Evolutionary conservation across 2,797 vertebrate species (phyloP).

Genomic region (Amniataba percoides): DNA sequence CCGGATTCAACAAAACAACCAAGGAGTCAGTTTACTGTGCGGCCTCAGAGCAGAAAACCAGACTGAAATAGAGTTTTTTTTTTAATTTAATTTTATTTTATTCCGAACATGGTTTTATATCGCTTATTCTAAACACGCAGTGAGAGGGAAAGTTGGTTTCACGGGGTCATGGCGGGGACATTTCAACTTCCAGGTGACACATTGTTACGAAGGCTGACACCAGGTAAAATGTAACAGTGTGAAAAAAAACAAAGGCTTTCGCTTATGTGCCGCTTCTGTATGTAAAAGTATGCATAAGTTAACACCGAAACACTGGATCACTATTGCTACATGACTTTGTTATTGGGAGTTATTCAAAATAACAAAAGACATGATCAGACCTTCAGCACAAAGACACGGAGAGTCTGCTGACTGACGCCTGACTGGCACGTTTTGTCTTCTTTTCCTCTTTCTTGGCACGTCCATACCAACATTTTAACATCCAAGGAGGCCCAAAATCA

Average conservation of each 20-base stretch:
- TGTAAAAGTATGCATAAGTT: conserved; percentile 51
- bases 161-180: conserved; percentile 35
- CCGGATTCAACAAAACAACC: conserved; percentile 60
- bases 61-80: conserved; percentile 17
- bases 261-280: conserved; percentile 36
- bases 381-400: conserved; percentile 52
- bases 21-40: conserved; percentile 32
- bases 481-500: conserved; percentile 46
- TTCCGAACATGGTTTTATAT: conserved; percentile 62
- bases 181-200: conserved; percentile 60
- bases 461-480: conserved; percentile 41
- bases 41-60: conserved; percentile 10
- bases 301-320: conserved; percentile 63
- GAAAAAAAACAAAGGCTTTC: conserved; percentile 53
- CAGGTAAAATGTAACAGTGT: conserved; percentile 42
- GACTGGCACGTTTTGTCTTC: background rate
- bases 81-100: conserved; percentile 25
- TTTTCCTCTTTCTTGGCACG: conserved; percentile 18
- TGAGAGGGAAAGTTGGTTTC: conserved; percentile 42
- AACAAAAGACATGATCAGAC: conserved; percentile 47
- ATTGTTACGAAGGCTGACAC: conserved; percentile 66
- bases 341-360: conserved; percentile 44
- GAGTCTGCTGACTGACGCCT: conserved; percentile 33
- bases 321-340: conserved; percentile 60
- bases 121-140: conserved; percentile 61